These are phyloP conservation scores for Drosophila melanica DNA, from an alignment of 1,140 invertebrate species.

Conservation along the genomic window DNA sequence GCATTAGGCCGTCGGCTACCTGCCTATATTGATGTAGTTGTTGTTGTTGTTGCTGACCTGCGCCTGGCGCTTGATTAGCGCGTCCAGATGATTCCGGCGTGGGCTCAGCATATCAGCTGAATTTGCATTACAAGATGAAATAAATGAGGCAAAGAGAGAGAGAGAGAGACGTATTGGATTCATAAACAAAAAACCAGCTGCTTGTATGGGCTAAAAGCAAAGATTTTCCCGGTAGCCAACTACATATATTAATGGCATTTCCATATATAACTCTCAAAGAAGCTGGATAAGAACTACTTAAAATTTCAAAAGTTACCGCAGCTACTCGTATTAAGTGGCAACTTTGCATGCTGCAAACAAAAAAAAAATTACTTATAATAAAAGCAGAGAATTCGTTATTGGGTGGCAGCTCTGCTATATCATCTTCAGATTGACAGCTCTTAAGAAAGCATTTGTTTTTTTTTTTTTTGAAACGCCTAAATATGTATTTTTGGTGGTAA, in stretches of 20 bases:
- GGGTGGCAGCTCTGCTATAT: too few species aligned
- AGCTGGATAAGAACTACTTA: too few species aligned
- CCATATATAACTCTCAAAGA: too few species aligned
- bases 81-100: slow-evolving; percentile 15
- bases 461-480: too few species aligned
- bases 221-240: too few species aligned
- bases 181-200: too few species aligned
- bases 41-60: slow-evolving; percentile 8
- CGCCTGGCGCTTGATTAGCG: slow-evolving; percentile 28
- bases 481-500: slow-evolving; percentile 34
- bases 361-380: too few species aligned
- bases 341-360: too few species aligned
- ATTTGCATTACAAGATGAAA: slow-evolving; percentile 23
- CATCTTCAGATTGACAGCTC: slow-evolving; percentile 8
- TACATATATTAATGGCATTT: too few species aligned
- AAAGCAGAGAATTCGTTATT: too few species aligned
- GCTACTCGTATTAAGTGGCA: background rate
- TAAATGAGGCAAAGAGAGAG: background rate
- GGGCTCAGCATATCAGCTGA: slow-evolving; percentile 12
- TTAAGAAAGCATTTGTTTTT: background rate
- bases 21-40: slow-evolving; percentile 5
- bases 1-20: slow-evolving; percentile 34
- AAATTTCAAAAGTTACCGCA: too few species aligned
- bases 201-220: too few species aligned
- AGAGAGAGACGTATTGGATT: background rate